Evolutionary conservation across 2,797 vertebrate species (phyloP).

Genomic region (Chaetodon trifasciatus): DNA sequence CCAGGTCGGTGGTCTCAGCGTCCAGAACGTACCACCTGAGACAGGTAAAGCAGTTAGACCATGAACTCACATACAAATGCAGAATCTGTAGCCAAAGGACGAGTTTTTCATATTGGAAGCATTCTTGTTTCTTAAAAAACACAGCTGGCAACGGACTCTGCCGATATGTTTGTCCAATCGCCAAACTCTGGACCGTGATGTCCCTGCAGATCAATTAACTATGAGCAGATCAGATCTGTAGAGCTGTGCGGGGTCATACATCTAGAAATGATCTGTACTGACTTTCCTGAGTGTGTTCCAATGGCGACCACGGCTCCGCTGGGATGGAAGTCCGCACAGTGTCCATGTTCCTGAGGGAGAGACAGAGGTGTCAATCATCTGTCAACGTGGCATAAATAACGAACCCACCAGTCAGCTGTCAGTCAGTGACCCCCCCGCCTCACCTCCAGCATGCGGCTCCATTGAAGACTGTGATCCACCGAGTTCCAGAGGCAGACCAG

Average conservation of each 20-base stretch:
- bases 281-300: slow-evolving; percentile 98
- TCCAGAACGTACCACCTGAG: slow-evolving; percentile 97
- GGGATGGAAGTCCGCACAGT: slow-evolving; percentile 99
- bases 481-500: slow-evolving; percentile 97
- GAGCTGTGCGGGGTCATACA: neutral
- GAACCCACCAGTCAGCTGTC: neutral
- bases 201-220: too few relatives aligned
- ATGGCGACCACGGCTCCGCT: slow-evolving; percentile 95
- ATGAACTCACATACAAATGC: too few relatives aligned
- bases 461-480: slow-evolving; percentile 91
- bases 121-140: too few relatives aligned
- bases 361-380: slow-evolving; percentile 8
- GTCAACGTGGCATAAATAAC: neutral
- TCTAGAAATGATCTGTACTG: slow-evolving; percentile 50
- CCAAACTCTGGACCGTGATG: too few relatives aligned
- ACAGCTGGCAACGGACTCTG: too few relatives aligned
- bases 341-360: slow-evolving; percentile 91
- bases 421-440: neutral
- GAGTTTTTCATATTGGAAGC: too few relatives aligned
- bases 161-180: too few relatives aligned
- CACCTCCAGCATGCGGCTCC: slow-evolving; percentile 95
- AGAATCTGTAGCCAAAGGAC: too few relatives aligned
- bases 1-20: slow-evolving; percentile 95
- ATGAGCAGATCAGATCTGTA: too few relatives aligned
- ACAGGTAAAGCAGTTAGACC: slow-evolving; percentile 15